Evolutionary conservation across 2,888 invertebrate genomes (phyloP), one percentile per base, ranked within the genome.

Genomic region (Mactromeris polynyma): DNA sequence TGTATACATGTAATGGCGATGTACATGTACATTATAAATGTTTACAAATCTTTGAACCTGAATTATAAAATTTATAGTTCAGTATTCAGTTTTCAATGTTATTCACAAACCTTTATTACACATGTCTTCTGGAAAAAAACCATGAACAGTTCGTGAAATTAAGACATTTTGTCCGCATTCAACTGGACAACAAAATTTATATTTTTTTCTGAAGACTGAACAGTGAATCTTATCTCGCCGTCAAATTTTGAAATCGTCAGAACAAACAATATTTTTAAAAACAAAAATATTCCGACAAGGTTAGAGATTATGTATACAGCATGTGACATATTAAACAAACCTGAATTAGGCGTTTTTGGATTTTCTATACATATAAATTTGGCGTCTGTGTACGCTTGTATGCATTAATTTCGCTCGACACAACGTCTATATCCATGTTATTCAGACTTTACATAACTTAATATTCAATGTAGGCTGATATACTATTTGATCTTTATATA

Each of bases 331-430:
- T 26, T 33, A 73, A 19, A 33, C 36, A 73, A 33, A 73, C 31
- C 73, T 19, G 31, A 19, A 19, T 19, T 33, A 36, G 14, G 4
- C 26, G 73, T 73, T 73, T 73, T 36, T 4, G 26, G 1, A 33
- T 73, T 73, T 73, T 73, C 36, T 36, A 33, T 73, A 73, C 73
- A 73, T 73, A 73, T 14, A 73, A 14, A 73, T 26, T 33, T 36
- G 73, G 73, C 73, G 73, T 73, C 73, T 73, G 17, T 36, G 33
- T 73, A 19, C 73, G 73, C 33, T 73, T 73, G 73, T 73, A 19
- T 73, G 73, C n/a, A 33, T 73, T 73, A 33, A 73, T 73, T 73
- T 73, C 36, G 36, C 73, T 73, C 73, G 33, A 73, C 36, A 33
- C 33, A 17, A 73, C 17, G 73, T 73, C 73, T 73, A 33, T 26